Evolutionary conservation across 1,140 invertebrate species (phyloP).

Genomic region (Lysiphlebus fabarum): DNA sequence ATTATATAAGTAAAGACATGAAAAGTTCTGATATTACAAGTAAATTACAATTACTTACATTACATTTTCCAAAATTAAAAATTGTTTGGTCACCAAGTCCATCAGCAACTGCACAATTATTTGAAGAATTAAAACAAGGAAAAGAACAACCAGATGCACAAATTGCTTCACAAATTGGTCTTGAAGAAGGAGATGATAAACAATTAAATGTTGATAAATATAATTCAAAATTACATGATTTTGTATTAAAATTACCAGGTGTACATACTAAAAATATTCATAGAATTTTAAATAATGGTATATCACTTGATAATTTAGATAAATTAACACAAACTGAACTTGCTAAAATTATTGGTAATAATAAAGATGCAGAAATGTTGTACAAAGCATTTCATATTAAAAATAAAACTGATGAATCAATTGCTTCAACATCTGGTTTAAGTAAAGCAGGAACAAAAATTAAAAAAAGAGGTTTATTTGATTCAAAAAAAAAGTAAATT

Average conservation of each 20-base stretch:
- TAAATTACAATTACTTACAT: constrained; percentile 85
- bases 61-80: constrained; percentile 90
- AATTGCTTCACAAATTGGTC: constrained; percentile 65
- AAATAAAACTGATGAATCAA: constrained; percentile 48
- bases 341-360: constrained; percentile 64
- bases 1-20: constrained; percentile 74
- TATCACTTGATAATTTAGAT: constrained; percentile 68
- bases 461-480: constrained; percentile 42
- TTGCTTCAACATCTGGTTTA: background rate
- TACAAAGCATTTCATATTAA: constrained; percentile 64
- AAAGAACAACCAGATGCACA: constrained; percentile 73
- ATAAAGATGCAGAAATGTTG: constrained; percentile 60
- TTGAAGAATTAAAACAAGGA: constrained; percentile 83
- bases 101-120: constrained; percentile 91
- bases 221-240: constrained; percentile 77
- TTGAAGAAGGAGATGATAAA: constrained; percentile 60
- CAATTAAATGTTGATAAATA: constrained; percentile 65
- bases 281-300: constrained; percentile 73
- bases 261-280: constrained; percentile 84
- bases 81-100: constrained; percentile 95
- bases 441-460: constrained; percentile 34
- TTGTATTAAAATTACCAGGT: constrained; percentile 86
- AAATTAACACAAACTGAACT: constrained; percentile 63
- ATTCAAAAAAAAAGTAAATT: constrained; percentile 35
- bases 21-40: constrained; percentile 74